phyloP scores from a whole-genome alignment of 2,888 invertebrate genomes.

The Acrocyrtus sp. region DNA sequence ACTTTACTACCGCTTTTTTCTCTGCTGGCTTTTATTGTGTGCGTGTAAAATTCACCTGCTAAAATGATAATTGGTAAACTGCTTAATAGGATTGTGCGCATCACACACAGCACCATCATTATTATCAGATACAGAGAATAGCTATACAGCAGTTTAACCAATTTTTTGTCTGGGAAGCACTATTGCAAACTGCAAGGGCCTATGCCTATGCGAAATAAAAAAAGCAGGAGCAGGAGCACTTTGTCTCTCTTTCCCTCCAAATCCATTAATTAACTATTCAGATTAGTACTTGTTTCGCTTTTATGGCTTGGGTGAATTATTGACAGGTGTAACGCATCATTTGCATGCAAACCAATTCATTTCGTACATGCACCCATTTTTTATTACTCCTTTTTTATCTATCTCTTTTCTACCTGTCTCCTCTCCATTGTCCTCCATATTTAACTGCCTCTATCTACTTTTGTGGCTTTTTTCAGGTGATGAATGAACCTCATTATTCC shows the following conservation, averaged over 20 bases:
- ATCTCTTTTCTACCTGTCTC: background rate
- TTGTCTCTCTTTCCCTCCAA: constrained; percentile 8
- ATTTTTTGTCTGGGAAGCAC: background rate
- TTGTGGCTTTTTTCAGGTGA: constrained; percentile 23
- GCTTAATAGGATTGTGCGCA: no score
- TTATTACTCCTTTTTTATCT: background rate
- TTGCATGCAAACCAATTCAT: constrained; percentile 8
- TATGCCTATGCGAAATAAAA: background rate
- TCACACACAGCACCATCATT: no score
- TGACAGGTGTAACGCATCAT: constrained; percentile 48
- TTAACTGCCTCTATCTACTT: background rate
- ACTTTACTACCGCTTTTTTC: no score
- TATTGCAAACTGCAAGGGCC: background rate
- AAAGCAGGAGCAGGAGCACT: background rate
- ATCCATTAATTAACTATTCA: constrained; percentile 48
- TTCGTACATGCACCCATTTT: constrained; percentile 32
- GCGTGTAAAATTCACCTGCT: background rate
- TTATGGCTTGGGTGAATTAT: constrained; percentile 36
- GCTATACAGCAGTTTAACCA: no score
- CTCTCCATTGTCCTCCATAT: background rate
- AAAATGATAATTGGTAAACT: constrained; percentile 2
- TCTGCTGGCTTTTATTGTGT: no score
- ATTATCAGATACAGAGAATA: no score
- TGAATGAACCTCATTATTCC: constrained; percentile 43
- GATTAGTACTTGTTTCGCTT: constrained; percentile 28